A percentile compares a stretch with the other conserved stretches of the same genome.
These are phyloP conservation scores for Phalanger gymnotis DNA, from an alignment of 2,797 vertebrate species.

Conservation along the genomic window DNA sequence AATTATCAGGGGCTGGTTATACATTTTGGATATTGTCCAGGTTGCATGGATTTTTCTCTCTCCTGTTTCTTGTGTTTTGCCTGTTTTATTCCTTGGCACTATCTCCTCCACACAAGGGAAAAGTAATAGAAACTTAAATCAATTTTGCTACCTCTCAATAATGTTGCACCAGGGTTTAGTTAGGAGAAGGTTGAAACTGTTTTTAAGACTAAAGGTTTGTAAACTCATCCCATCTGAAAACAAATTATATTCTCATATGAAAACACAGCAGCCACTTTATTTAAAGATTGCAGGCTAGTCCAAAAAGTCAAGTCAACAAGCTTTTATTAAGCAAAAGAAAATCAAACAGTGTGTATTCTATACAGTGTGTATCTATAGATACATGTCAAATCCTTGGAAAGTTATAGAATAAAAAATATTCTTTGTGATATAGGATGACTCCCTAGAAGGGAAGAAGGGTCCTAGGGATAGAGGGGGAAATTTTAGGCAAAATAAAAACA, in stretches of 20 bases:
- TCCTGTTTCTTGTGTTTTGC: background rate
- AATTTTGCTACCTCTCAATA: background rate
- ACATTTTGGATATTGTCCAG: too few species aligned
- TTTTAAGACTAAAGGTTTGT: background rate
- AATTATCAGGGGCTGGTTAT: rapidly evolving
- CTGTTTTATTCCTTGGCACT: background rate
- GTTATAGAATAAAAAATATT: background rate
- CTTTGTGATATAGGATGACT: background rate
- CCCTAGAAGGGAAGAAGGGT: background rate
- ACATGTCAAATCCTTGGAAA: background rate
- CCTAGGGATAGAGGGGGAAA: background rate
- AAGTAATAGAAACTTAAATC: rapidly evolving
- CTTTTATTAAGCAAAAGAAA: background rate
- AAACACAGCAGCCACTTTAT: background rate
- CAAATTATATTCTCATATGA: background rate
- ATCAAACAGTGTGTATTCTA: background rate
- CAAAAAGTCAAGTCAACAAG: background rate
- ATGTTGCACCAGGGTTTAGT: background rate
- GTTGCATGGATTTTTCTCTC: background rate
- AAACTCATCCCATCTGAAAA: background rate
- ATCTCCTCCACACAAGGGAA: background rate
- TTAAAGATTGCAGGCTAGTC: background rate
- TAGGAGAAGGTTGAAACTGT: background rate
- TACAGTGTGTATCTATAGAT: too few species aligned
- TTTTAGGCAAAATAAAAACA: background rate